Base-by-base conservation (phyloP, 2,113 vertebrate genomes). In the Heterotis niloticus region DNA sequence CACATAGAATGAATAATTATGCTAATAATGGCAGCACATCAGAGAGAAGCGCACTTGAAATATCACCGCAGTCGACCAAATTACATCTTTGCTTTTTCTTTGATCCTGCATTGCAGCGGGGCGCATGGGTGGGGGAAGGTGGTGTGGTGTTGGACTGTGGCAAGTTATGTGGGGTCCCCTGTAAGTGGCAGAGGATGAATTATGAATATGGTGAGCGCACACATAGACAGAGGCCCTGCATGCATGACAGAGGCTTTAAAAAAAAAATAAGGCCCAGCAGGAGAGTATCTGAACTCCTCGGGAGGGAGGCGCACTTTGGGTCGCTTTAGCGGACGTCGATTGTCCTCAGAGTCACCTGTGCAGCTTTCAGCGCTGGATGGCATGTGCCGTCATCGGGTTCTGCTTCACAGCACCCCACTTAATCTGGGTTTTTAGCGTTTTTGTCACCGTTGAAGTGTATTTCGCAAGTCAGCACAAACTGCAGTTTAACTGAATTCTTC, bases 1-100 rank as follows among this genome's bases (percentile, higher is more conserved):
- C 56, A 51, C 56, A n/a, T 78, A 74, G 59, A 14, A 75, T 60
- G 18, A 78, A 29, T 51, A 78, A 78, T 78, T 34, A 71, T 51
- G 20, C 20, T 70, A 44, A 51, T 71, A 52, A 70, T 70, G 77
- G 23, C 24, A 17, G 54, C 18, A 13, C 51, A 56, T n/a, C 5
- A 12, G 76, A 59, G 28, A 62, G 66, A 1, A 5, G 14, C 10
- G 11, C 56, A 14, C 67, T 13, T 75, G 28, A 70, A 44, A 70
- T 60, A 78, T 69, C 26, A 51, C n/a, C 14, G 65, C 18, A 4
- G 57, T 59, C 3, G 26, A 62, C 28, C 28, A 20, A 44, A 28
- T 70, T 57, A 69, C 66, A 34, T 26, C 24, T 17, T 34, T 70
- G 23, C 23, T 57, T 68, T 10, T 70, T 0, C 72, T 75, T 60